phyloP scores from a whole-genome alignment of 2,113 vertebrate species.

The Falco punctatus region DNA sequence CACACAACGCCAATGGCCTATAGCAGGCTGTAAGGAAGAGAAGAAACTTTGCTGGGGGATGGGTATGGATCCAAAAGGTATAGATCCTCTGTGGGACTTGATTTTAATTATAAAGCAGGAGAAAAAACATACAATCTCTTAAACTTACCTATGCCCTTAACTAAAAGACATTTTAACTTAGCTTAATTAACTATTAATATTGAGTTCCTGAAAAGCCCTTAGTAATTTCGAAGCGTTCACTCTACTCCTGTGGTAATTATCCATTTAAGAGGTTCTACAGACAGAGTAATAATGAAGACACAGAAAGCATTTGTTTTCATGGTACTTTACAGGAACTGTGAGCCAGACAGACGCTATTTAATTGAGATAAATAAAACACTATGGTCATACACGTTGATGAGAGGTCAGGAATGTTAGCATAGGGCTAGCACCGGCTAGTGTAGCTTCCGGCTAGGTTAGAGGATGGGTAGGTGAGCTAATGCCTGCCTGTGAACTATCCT shows the following conservation, averaged over 20 bases:
- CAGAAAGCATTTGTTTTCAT: neutral
- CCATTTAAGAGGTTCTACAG: neutral
- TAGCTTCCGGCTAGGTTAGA: neutral
- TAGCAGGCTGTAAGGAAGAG: neutral
- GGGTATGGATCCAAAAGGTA: neutral
- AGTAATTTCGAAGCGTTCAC: neutral
- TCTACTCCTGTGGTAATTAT: neutral
- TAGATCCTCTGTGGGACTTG: neutral
- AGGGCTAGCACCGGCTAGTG: neutral
- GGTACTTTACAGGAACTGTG: neutral
- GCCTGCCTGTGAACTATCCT: neutral
- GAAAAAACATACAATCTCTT: neutral
- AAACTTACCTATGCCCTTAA: neutral
- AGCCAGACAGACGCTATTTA: neutral
- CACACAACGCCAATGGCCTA: neutral
- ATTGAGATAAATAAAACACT: neutral
- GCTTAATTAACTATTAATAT: slow-evolving; percentile 26
- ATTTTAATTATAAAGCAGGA: neutral
- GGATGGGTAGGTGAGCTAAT: neutral
- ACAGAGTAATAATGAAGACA: neutral
- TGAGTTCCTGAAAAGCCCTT: neutral
- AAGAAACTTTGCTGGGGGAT: neutral
- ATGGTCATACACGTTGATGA: neutral
- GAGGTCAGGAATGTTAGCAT: neutral
- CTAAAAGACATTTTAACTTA: neutral